Evolutionary conservation across 2,888 invertebrate species (phyloP).

Genomic region (Synergus gifuensis): DNA sequence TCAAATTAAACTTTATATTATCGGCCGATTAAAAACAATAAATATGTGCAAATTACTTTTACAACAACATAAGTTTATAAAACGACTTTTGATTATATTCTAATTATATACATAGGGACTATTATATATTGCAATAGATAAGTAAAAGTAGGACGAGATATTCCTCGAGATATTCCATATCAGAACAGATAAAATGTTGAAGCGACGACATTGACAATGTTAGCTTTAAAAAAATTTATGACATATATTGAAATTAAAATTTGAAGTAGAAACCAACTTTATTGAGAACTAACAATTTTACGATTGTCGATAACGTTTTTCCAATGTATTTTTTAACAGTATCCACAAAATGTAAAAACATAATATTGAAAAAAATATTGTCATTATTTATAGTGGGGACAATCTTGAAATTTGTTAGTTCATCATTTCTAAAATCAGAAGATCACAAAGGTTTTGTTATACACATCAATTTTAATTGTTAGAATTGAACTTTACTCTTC

Average conservation of each 20-base stretch:
- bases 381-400: too few species aligned
- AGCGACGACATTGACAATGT: background rate
- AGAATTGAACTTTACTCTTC: too few species aligned
- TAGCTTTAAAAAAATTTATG: background rate
- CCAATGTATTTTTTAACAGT: too few species aligned
- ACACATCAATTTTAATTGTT: background rate
- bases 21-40: background rate
- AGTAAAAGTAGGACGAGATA: slow-evolving; percentile 7
- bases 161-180: slow-evolving; percentile 7
- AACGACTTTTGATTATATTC: background rate
- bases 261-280: background rate
- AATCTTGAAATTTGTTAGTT: too few species aligned
- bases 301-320: too few species aligned
- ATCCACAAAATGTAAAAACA: too few species aligned
- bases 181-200: background rate
- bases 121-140: background rate
- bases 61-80: background rate
- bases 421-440: too few species aligned
- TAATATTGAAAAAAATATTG: too few species aligned
- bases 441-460: too few species aligned
- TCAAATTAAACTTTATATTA: background rate
- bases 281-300: too few species aligned
- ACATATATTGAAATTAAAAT: background rate
- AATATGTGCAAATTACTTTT: background rate
- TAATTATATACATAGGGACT: background rate